Base-by-base conservation (phyloP, 1,140 invertebrate genomes). In the Drosophila varians region DNA sequence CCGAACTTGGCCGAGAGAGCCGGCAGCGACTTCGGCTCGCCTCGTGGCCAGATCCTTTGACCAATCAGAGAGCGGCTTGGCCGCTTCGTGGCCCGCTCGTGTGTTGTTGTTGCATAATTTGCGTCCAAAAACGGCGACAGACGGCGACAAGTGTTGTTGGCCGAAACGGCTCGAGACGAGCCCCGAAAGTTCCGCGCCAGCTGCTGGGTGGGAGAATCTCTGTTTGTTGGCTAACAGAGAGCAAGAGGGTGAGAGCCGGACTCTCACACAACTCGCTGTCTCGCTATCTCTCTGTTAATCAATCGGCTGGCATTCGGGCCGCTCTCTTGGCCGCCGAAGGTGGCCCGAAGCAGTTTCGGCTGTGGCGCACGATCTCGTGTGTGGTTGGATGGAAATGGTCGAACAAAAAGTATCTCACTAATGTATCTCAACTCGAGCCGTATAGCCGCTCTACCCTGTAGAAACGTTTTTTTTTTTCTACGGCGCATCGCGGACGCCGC, bases 51-150 rank as follows among this genome's bases (percentile, higher is more conserved):
- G 36, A 69, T 86, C 72, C 66, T 75, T 64, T 40, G 43, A 69
- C 79, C 79, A 84, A 84, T 84, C 79, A 86, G 66, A 79, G 65
- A 55, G 46, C 68, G 26, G 58, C 69, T 46, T 47, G 19, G n/a
- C 16, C 14, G 25, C 71, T 73, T 74, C 71, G 71, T 47, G 69
- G 25, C 52, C 61, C 40, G 46, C 54, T 53, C 57, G n/a, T n/a
- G n/a, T n/a, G 65, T 54, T 80, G 71, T 78, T 64, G 76, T 84
- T 84, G 79, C 79, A 78, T 84, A 79, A 84, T 83, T n/a, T 31
- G 28, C 28, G 79, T 12, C 51, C 46, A 8, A 56, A 55, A 54
- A 46, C n/a, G 43, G 43, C 74, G 64, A 72, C 38, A 57, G 46
- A 62, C 62, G 43, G 26, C 66, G 68, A 71, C 68, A 71, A 71